Evolutionary conservation across 2,888 invertebrate species (phyloP), one percentile per base, ranked within the genome.

Genomic region (Nezara viridula): DNA sequence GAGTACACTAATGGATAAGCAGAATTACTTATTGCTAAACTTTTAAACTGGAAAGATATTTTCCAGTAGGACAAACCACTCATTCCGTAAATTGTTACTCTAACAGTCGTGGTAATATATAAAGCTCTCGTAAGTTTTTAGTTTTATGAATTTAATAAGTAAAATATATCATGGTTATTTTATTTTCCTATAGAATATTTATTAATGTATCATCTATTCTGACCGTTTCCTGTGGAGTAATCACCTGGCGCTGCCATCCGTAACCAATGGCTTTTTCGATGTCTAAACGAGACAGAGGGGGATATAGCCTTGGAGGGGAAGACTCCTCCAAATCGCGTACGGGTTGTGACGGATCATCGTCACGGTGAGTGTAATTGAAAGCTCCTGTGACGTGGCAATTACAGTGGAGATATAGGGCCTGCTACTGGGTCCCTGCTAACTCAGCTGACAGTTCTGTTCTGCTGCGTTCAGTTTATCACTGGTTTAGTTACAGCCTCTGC

Each of bases 381-480:
- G 81, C n/a, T n/a, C 44, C 81, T 44, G 81, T 81, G 81, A 81
- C 81, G 81, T 81, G 44, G n/a, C 81, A 81, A 81, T 81, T 81
- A 81, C 44, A 14, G 81, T 16, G 44, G 66, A 60, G 60, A 60
- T 60, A 77, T 40, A 40, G 37, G 77, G 40, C 37, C 81, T 47
- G 44, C 81, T 81, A n/a, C 44, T 44, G 44, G 4, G 14, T 1
- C 81, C 44, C 81, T 81, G 81, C 81, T 47, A 44, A n/a, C 81
- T 47, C 81, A 73, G 66, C 81, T 81, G 44, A 44, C 81, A 81
- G 81, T 44, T 81, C 14, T 81, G 81, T 44, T 81, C 14, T 81
- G 44, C 81, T 81, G n/a, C 44, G 16, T 73, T 73, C 66, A 37
- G 16, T 73, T 73, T 37, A 73, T 73, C 66, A 37, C 32, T 37